These are phyloP conservation scores for Holothuria glaberrima DNA, from an alignment of 35 echinoderm and acorn worm genomes.

Conservation along the genomic window DNA sequence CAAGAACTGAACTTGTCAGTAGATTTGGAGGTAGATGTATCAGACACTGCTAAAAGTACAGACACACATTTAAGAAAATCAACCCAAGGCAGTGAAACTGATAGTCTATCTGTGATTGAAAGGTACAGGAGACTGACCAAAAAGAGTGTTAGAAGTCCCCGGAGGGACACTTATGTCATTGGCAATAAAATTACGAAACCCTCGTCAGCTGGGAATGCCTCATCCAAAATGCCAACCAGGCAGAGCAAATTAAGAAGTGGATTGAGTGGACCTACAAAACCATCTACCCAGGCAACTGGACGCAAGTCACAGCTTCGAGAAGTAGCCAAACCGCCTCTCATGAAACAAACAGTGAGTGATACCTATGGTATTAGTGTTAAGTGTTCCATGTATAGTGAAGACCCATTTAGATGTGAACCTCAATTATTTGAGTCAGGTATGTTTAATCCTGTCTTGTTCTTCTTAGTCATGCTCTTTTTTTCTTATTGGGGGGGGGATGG, in stretches of 20 bases:
- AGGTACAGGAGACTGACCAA: conserved; percentile 20
- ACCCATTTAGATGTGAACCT: too few relatives aligned
- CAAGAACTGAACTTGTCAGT: conserved; percentile 43
- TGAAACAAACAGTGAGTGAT: too few relatives aligned
- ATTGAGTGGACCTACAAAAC: background rate
- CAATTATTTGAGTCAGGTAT: too few relatives aligned
- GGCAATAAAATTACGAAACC: background rate
- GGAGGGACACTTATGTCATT: conserved; percentile 6
- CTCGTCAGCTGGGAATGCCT: background rate
- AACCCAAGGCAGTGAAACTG: background rate
- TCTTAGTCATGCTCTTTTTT: too few relatives aligned
- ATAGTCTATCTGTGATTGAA: conserved; percentile 26
- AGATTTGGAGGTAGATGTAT: background rate
- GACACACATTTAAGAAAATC: background rate
- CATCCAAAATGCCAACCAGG: background rate
- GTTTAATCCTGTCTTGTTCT: too few relatives aligned
- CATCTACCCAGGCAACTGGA: too few relatives aligned
- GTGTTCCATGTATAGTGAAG: too few relatives aligned
- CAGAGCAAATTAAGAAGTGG: background rate
- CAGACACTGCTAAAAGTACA: background rate
- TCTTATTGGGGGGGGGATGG: too few relatives aligned
- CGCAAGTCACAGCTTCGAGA: too few relatives aligned
- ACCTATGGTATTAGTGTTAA: too few relatives aligned
- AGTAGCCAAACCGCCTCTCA: too few relatives aligned
- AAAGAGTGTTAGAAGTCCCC: background rate